These are phyloP conservation scores for Pheucticus melanocephalus DNA, from an alignment of 2,113 vertebrate species.

Conservation along the genomic window DNA sequence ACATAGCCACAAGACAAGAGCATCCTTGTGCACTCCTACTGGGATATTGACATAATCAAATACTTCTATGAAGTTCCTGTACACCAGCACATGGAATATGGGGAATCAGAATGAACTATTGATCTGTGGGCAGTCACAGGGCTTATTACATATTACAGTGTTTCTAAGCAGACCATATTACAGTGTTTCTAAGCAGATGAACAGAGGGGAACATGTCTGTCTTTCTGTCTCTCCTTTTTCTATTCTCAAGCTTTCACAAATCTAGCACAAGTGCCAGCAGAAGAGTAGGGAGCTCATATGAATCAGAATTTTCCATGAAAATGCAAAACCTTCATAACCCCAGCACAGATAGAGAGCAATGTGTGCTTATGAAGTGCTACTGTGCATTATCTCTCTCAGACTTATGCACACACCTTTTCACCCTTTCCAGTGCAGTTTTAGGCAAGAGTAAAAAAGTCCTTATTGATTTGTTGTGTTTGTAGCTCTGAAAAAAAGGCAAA, in stretches of 20 bases:
- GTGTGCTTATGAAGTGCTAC: background rate
- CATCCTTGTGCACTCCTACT: background rate
- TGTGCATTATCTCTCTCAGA: background rate
- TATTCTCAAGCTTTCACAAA: background rate
- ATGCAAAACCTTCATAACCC: background rate
- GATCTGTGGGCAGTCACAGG: background rate
- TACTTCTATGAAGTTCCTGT: background rate
- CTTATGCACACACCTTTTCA: background rate
- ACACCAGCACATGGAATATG: background rate
- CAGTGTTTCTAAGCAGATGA: background rate
- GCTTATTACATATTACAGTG: background rate
- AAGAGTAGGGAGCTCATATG: background rate
- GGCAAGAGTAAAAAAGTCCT: background rate
- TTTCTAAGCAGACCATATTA: background rate
- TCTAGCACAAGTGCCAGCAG: background rate
- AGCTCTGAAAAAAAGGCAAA: background rate
- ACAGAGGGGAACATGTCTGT: background rate
- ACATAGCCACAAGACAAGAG: too few species aligned
- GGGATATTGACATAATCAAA: background rate
- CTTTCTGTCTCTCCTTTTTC: background rate
- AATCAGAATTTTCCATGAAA: background rate
- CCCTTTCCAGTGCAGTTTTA: background rate
- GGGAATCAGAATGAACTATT: background rate
- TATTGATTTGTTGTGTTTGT: background rate
- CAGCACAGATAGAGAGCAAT: background rate